Conservation (phyloP, 92 coral and sea anemone species). For the Pocillopora meandrina region DNA sequence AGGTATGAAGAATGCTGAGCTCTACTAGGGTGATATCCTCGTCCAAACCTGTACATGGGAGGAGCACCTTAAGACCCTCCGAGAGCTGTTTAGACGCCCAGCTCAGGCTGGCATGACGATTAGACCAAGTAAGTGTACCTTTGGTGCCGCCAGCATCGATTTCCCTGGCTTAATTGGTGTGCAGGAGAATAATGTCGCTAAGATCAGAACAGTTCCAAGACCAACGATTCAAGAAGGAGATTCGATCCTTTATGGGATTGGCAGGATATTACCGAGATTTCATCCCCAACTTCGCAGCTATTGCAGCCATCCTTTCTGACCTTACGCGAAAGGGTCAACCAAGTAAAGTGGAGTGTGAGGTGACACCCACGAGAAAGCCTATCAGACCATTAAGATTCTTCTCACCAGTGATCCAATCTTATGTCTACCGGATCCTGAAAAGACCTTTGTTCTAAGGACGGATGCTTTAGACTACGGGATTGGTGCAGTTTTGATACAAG, state of each 20-base stretch:
- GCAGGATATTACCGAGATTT: conserved; percentile 51
- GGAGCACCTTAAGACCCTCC: conserved; percentile 18
- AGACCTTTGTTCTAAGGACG: conserved; percentile 32
- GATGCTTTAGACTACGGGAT: conserved; percentile 46
- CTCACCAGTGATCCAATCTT: conserved; percentile 41
- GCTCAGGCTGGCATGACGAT: conserved; percentile 42
- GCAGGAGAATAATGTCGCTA: conserved; percentile 23
- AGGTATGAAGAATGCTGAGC: conserved; percentile 28
- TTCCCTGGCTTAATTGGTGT: conserved; percentile 36
- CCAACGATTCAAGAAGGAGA: conserved; percentile 56
- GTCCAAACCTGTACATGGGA: not conserved
- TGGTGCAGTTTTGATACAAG: conserved; percentile 39
- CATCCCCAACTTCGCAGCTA: conserved; percentile 52
- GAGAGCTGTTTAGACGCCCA: conserved; percentile 28
- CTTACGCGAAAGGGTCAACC: conserved; percentile 40
- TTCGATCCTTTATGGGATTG: conserved; percentile 50
- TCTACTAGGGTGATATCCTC: conserved; percentile 38
- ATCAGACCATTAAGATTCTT: conserved; percentile 15
- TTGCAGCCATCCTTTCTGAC: conserved; percentile 53
- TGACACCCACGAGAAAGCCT: conserved; percentile 60
- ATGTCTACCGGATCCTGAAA: conserved; percentile 35
- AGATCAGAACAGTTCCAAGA: conserved; percentile 14
- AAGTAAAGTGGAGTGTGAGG: conserved; percentile 42
- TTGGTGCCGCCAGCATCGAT: conserved; percentile 25
- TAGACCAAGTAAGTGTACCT: conserved; percentile 35